Evolutionary conservation across 2,888 invertebrate genomes (phyloP).

Genomic region (Philereme transversata): DNA sequence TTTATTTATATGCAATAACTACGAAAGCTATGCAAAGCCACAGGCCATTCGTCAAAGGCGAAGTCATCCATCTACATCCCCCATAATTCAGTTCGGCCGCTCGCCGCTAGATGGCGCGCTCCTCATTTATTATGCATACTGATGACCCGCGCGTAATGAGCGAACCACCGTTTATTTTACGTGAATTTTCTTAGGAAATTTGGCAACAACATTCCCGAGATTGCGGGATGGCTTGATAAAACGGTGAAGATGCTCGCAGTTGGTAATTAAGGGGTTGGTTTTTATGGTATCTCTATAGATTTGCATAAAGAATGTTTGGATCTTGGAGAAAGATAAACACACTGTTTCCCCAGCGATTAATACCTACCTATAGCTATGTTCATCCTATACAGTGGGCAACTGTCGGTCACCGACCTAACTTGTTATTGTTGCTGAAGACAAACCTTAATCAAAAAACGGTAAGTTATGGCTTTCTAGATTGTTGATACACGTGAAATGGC

Average conservation of each 20-base stretch:
- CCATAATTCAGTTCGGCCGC: constrained; percentile 66
- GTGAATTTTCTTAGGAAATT: constrained; percentile 69
- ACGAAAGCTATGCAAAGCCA: not conserved
- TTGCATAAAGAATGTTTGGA: constrained; percentile 31
- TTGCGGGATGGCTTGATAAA: constrained; percentile 69
- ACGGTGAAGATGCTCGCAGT: constrained; percentile 38
- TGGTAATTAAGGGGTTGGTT: constrained; percentile 43
- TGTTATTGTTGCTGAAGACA: too few relatives aligned
- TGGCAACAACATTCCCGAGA: constrained; percentile 66
- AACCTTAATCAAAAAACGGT: too few relatives aligned
- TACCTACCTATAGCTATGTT: not conserved
- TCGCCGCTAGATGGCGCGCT: constrained; percentile 70
- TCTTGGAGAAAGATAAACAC: constrained; percentile 13
- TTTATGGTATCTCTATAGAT: constrained; percentile 36
- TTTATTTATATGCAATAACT: too few relatives aligned
- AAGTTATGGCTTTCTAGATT: too few relatives aligned
- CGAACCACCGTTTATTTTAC: constrained; percentile 48
- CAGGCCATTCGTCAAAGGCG: constrained; percentile 52
- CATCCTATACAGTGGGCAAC: too few relatives aligned
- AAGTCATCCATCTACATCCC: constrained; percentile 62
- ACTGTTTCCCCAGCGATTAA: not conserved
- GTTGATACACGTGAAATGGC: not conserved
- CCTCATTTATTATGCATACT: constrained; percentile 91
- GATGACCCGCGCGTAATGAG: constrained; percentile 89
- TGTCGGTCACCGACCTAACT: too few relatives aligned